phyloP scores from a whole-genome alignment of 1,140 invertebrate species.

The Apis cerana region DNA sequence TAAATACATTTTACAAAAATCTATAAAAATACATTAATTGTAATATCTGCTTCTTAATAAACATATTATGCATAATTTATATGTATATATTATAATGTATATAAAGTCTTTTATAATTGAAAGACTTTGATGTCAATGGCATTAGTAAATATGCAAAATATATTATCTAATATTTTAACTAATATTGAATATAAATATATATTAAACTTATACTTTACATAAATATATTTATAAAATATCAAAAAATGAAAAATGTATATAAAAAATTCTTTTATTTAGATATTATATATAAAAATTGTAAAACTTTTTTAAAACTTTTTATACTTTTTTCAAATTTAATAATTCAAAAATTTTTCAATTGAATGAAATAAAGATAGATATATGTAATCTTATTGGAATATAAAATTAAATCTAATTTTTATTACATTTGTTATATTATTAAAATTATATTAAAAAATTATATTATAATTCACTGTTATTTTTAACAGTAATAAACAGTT shows the following conservation, averaged over 20 bases:
- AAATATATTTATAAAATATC: slow-evolving; percentile 34
- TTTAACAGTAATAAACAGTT: slow-evolving; percentile 15
- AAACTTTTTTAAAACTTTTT: slow-evolving; percentile 19
- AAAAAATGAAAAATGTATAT: not conserved
- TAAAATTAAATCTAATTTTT: not conserved
- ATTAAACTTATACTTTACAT: slow-evolving; percentile 16
- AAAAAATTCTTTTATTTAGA: not conserved
- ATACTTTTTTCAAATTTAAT: slow-evolving; percentile 12
- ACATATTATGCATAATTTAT: slow-evolving; percentile 50
- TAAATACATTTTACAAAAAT: slow-evolving; percentile 56
- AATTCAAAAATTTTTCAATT: slow-evolving; percentile 1
- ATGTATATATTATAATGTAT: slow-evolving; percentile 27
- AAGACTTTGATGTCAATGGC: slow-evolving; percentile 37
- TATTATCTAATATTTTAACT: not conserved
- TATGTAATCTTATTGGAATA: not conserved
- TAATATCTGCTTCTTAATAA: slow-evolving; percentile 23
- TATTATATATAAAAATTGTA: slow-evolving; percentile 28
- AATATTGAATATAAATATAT: not conserved
- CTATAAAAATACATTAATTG: slow-evolving; percentile 54
- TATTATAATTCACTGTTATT: not conserved
- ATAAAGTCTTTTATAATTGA: slow-evolving; percentile 39
- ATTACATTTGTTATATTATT: not conserved
- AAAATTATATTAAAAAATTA: not conserved
- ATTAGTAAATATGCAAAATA: slow-evolving; percentile 23
- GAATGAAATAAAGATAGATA: slow-evolving; percentile 34